Base-by-base conservation (phyloP, 2,797 vertebrate species). In the Melanotaenia pygmaea region DNA sequence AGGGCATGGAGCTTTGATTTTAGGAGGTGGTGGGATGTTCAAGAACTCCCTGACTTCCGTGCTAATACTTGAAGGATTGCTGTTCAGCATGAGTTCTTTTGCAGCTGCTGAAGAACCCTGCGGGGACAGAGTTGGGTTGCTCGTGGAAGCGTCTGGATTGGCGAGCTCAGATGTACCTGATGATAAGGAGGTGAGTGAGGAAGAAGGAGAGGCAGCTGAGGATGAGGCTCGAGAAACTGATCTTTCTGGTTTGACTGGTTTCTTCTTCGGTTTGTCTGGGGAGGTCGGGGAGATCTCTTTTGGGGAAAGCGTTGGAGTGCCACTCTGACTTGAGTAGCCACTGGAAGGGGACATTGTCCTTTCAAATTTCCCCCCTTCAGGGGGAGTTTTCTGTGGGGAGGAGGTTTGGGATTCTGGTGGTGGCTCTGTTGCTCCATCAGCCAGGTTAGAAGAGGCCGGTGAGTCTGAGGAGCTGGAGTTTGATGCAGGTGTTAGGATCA, bases 271-370 rank as follows among this genome's bases (percentile, higher is more conserved):
- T 82, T 92, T 95, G 56, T 95, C 94, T 0, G 95, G 95, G 26
- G 96, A 96, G 1, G 91, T 72, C 0, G 94, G 82, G 0, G 91
- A 89, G 65, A 96, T 92, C 11, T 91, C 95, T 92, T 96, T 97
- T 43, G 95, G 85, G 50, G 96, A 96, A 73, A 97, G 93, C 0
- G 97, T 98, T 7, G 98, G 98, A 0, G 97, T 99, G 50, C 96
- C 97, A 10, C 97, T 99, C 91, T 99, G 97, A 90, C 97, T 99
- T 1, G 98, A 99, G 84, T 99, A 99, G 32, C 98, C 98, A 22
- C 98, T 99, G 66, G 98, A 99, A 14, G 98, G 98, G 14, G 98
- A 99, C 89, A 99, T 92, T 50, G 98, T 99, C 86, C 96, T 95
- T 86, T 98, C 97, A 80, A 96, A 96, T 80, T 94, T 95, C 54